Base-by-base conservation (phyloP, 2,113 vertebrate species). In the Leucopsar rothschildi region DNA sequence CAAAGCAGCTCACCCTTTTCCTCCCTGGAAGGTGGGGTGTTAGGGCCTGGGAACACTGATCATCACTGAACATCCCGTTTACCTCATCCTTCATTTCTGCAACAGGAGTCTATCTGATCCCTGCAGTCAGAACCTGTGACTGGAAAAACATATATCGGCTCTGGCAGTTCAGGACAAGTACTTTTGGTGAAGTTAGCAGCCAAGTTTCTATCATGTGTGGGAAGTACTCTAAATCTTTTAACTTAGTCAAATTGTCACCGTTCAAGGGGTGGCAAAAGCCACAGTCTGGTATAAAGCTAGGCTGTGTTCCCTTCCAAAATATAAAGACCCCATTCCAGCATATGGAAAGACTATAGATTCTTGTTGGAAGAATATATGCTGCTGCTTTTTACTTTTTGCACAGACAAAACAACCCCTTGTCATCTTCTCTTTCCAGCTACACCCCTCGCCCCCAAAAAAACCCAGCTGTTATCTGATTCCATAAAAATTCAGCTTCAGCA, bases 161-260 rank as follows among this genome's bases (percentile, higher is more conserved):
- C 68, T 63, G 80, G 91, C 82, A 91, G 83, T 2, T 93, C 72
- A 88, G 83, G 82, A 93, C 2, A 12, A 94, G 80, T 22, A 10
- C 44, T 94, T 94, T 84, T 27, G 70, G 52, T 82, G 71, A 95
- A 84, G 75, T 49, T 65, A 89, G 56, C 86, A 94, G 94, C 86
- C 94, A 96, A 93, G 86, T 94, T 94, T 88, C 95, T 88, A 95
- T 96, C 68, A 75, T 68, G 27, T 82, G 84, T 87, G 82, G 90
- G 90, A 96, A 95, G 90, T 70, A 91, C 52, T 93, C 47, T 69
- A 69, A 85, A 91, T 94, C 63, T 86, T 49, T 37, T 2, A 95
- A 86, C 25, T 93, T 29, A 85, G 85, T 80, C 85, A 94, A 93
- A 91, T 73, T 93, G 84, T 91, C 79, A 89, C 17, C 0, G 1